These are phyloP conservation scores for Bombylius major DNA, from an alignment of 2,888 invertebrate genomes.

Conservation along the genomic window DNA sequence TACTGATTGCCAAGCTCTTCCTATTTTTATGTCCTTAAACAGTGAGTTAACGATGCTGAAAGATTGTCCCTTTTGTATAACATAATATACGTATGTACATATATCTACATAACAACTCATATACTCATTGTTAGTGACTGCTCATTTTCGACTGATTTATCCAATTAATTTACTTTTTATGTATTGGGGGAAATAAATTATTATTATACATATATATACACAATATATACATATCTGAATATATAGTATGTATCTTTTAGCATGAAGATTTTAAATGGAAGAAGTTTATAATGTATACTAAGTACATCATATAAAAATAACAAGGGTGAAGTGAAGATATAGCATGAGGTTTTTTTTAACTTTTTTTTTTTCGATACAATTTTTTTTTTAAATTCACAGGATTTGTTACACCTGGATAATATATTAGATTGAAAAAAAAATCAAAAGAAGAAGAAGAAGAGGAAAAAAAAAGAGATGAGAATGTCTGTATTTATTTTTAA, in stretches of 20 bases:
- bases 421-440: neutral
- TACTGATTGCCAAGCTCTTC: constrained; percentile 12
- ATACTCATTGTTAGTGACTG: neutral
- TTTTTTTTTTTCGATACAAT: no score
- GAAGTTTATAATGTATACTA: no score
- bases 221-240: no score
- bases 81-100: neutral
- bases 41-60: neutral
- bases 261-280: no score
- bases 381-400: neutral
- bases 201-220: no score
- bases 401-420: neutral
- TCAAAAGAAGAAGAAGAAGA: no score
- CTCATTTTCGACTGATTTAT: constrained; percentile 5
- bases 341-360: no score
- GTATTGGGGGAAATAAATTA: neutral
- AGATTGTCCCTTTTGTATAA: neutral
- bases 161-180: constrained; percentile 7
- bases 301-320: no score
- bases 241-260: no score
- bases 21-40: constrained; percentile 2
- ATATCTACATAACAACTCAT: neutral
- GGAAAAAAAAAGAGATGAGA: no score
- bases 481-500: neutral
- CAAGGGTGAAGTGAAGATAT: no score